Evolutionary conservation across 2,888 invertebrate genomes (phyloP), one percentile per base, ranked within the genome.

Genomic region (Pyrochroa serraticornis): DNA sequence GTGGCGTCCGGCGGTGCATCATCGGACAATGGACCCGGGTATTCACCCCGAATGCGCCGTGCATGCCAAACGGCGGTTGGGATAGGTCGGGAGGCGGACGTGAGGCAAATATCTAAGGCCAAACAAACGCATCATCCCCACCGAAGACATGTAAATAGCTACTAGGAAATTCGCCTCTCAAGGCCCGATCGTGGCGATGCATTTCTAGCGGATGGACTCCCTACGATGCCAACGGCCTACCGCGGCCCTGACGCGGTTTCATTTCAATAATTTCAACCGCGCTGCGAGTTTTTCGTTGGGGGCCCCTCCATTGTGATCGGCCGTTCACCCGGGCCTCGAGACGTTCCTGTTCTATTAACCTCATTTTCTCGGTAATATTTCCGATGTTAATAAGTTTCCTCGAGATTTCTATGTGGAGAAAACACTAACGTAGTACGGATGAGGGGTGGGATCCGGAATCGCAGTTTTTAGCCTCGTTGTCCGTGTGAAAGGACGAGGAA

Each of bases 21-120:
- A 53, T 38, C 63, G 69, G 71, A 72, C 73, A 71, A 72, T 72
- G 71, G 71, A 69, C 67, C 63, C 57, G 68, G 72, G 69, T 73
- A 68, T 74, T 75, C 71, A 74, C 75, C 73, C 71, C 69, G 67
- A 61, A 58, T 71, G 73, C 69, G 75, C 66, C 60, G 42, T 70
- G 74, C 74, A 75, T 75, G 68, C 65, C 67, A 71, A 74, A 66
- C 58, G 51, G 42, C 64, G 60, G 71, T 75, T 75, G 71, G 71
- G 74, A 71, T 75, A 75, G 75, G 75, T 75, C 74, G 71, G 70
- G 72, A 66, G 58, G 51, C 51, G 60, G 66, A 70, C 72, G 72
- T 72, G 74, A 73, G 61, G 65, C 67, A 72, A 72, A 73, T 72
- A 44, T 50, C 41, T 62, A 57, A 50, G 36, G 35, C 42, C 30